These are phyloP conservation scores for Grammomys surdaster DNA, from an alignment of 2,113 vertebrate genomes.

Conservation along the genomic window DNA sequence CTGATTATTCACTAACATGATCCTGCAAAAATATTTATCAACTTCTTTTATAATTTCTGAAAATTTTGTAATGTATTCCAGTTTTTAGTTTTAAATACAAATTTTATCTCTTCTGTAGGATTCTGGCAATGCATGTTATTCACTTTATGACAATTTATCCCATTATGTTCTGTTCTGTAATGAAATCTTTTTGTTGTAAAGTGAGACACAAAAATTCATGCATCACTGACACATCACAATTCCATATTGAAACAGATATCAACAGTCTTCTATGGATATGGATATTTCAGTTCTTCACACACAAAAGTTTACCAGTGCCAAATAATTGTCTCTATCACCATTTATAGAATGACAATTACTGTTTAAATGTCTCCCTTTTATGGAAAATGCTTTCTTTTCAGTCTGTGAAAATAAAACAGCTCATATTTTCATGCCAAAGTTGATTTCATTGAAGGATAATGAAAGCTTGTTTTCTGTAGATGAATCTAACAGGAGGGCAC, in stretches of 20 bases:
- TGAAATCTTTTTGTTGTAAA: slow-evolving; percentile 74
- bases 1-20: not conserved
- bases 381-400: not conserved
- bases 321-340: not conserved
- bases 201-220: slow-evolving; percentile 71
- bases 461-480: slow-evolving; percentile 5
- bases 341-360: slow-evolving; percentile 22
- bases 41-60: slow-evolving; percentile 18
- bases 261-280: slow-evolving; percentile 76
- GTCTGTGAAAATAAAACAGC: slow-evolving; percentile 63
- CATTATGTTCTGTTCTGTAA: slow-evolving; percentile 70
- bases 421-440: slow-evolving; percentile 54
- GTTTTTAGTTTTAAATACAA: slow-evolving; percentile 15
- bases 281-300: slow-evolving; percentile 68
- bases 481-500: not conserved
- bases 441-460: slow-evolving; percentile 53
- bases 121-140: slow-evolving; percentile 70
- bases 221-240: slow-evolving; percentile 80
- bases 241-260: slow-evolving; percentile 78
- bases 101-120: slow-evolving; percentile 38
- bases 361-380: not conserved
- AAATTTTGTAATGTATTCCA: not conserved
- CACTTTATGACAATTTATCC: slow-evolving; percentile 74
- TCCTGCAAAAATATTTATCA: not conserved
- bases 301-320: slow-evolving; percentile 50